phyloP scores from a whole-genome alignment of 2,888 invertebrate species.

The Eulithis testata region DNA sequence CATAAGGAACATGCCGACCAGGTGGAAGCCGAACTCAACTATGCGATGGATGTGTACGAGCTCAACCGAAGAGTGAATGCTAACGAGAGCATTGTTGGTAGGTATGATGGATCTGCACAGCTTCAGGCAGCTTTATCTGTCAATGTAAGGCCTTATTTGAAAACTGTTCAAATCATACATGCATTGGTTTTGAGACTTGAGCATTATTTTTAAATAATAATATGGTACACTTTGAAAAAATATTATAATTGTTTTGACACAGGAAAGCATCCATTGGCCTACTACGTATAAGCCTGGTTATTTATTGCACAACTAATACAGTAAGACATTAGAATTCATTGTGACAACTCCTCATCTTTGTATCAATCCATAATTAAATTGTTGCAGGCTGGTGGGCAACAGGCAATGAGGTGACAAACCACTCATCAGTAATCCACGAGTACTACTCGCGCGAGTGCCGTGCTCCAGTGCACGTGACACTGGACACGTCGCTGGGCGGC shows the following conservation, averaged over 20 bases:
- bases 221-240: too few relatives aligned
- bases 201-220: too few relatives aligned
- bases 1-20: slow-evolving; percentile 99
- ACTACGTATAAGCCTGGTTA: too few relatives aligned
- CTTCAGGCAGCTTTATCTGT: neutral
- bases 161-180: too few relatives aligned
- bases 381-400: slow-evolving; percentile 97
- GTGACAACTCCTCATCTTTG: too few relatives aligned
- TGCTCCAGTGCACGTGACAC: slow-evolving; percentile 97
- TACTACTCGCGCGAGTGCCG: slow-evolving; percentile 98
- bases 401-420: slow-evolving; percentile 98
- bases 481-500: slow-evolving; percentile 95
- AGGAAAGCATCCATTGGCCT: too few relatives aligned
- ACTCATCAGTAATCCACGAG: slow-evolving; percentile 98
- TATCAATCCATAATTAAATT: too few relatives aligned
- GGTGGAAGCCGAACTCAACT: slow-evolving; percentile 98
- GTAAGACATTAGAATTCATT: too few relatives aligned
- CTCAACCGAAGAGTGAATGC: slow-evolving; percentile 96
- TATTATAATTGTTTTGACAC: too few relatives aligned
- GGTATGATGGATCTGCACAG: slow-evolving; percentile 39
- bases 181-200: too few relatives aligned
- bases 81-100: slow-evolving; percentile 95
- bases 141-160: too few relatives aligned
- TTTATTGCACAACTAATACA: too few relatives aligned
- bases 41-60: slow-evolving; percentile 98